These are phyloP conservation scores for Ichneumoninae sp. DNA, from an alignment of 2,888 invertebrate genomes.

Conservation along the genomic window DNA sequence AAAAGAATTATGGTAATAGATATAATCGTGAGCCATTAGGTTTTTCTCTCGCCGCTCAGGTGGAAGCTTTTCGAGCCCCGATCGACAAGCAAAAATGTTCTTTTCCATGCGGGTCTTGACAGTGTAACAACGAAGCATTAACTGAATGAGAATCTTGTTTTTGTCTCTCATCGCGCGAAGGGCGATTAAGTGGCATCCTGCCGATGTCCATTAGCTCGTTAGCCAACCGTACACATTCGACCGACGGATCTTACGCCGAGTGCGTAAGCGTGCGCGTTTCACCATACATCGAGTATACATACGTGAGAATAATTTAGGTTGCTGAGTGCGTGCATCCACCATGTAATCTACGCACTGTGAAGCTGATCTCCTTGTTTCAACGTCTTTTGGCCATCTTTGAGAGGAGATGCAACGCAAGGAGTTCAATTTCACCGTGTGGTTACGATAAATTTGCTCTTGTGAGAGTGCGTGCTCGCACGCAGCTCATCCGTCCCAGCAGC, in stretches of 20 bases:
- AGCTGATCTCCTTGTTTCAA: conserved; percentile 16
- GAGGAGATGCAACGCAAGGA: conserved; percentile 6
- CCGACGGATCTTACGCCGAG: conserved; percentile 19
- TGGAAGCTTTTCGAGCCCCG: not conserved
- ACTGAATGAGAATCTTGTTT: conserved; percentile 12
- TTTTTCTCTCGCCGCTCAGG: conserved; percentile 1
- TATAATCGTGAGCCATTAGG: not conserved
- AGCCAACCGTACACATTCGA: conserved; percentile 34
- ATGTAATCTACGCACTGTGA: not conserved
- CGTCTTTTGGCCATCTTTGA: not conserved
- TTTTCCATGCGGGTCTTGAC: conserved; percentile 13
- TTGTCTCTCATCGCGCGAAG: conserved; percentile 10
- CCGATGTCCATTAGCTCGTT: conserved; percentile 60
- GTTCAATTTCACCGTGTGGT: conserved; percentile 27
- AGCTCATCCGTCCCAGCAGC: conserved; percentile 9
- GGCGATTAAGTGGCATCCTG: conserved; percentile 55
- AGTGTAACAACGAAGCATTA: not conserved
- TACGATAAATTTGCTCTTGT: not conserved
- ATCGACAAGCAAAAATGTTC: not conserved
- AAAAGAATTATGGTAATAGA: not conserved
- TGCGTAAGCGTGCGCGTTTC: conserved; percentile 36
- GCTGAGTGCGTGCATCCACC: not conserved
- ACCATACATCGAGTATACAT: not conserved
- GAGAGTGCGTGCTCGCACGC: conserved; percentile 26
- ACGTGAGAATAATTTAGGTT: conserved; percentile 27